Evolutionary conservation across 2,888 invertebrate genomes (phyloP).

Genomic region (Cyrtodaria siliqua): DNA sequence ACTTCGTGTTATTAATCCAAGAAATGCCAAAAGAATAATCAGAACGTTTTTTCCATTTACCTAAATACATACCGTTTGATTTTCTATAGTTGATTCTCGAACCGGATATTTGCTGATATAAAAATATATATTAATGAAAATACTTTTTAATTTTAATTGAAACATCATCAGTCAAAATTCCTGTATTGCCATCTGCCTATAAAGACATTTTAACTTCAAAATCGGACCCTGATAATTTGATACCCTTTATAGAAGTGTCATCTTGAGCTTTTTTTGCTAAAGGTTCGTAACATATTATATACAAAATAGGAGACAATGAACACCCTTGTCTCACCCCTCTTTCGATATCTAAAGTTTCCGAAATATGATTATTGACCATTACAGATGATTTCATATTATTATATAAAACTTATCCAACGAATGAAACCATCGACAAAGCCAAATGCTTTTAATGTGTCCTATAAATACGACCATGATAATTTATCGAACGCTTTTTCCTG

Average conservation of each 20-base stretch:
- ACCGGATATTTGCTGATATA: constrained; percentile 39
- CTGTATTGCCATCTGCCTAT: constrained; percentile 39
- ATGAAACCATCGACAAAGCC: too few species aligned
- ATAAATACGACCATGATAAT: too few species aligned
- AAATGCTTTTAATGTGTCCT: too few species aligned
- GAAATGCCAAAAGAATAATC: constrained; percentile 65
- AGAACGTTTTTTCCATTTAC: constrained; percentile 59
- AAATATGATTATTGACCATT: too few species aligned
- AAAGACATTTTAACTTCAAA: constrained; percentile 26
- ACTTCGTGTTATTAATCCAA: constrained; percentile 51
- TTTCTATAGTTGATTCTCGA: constrained; percentile 54
- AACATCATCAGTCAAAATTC: constrained; percentile 17
- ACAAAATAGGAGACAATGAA: constrained; percentile 51
- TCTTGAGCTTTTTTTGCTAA: constrained; percentile 35
- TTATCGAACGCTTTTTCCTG: too few species aligned
- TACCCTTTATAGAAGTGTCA: constrained; percentile 18
- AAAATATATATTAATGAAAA: constrained; percentile 13
- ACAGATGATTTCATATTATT: too few species aligned
- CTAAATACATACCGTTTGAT: constrained; percentile 54
- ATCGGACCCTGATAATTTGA: constrained; percentile 26
- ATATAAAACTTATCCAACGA: too few species aligned
- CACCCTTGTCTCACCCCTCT: too few species aligned
- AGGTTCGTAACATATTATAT: constrained; percentile 47
- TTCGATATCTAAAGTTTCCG: too few species aligned
- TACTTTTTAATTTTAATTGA: too few species aligned